Evolutionary conservation across 2,113 vertebrate species (phyloP).

Genomic region (Acanthochromis polyacanthus): DNA sequence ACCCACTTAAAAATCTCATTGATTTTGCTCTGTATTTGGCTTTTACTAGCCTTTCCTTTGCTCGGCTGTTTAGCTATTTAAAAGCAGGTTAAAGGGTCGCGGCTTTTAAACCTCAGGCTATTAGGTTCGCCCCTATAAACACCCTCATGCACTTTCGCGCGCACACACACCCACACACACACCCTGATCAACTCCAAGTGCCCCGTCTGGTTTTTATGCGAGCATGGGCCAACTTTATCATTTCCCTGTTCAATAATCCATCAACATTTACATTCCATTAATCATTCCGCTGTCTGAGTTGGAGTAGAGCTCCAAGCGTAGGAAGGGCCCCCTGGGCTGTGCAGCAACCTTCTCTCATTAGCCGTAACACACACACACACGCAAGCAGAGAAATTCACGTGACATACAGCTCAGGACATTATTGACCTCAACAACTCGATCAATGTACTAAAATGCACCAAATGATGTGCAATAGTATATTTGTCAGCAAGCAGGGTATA

Average conservation of each 20-base stretch:
- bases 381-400: conserved; percentile 31
- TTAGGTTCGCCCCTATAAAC: conserved; percentile 51
- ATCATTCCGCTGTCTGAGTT: conserved; percentile 72
- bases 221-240: conserved; percentile 70
- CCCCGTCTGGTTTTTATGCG: conserved; percentile 58
- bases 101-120: conserved; percentile 58
- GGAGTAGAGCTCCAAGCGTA: conserved; percentile 55
- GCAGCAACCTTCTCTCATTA: conserved; percentile 65
- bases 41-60: conserved; percentile 18
- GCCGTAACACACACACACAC: conserved; percentile 23
- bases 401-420: conserved; percentile 65
- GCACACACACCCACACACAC: background rate
- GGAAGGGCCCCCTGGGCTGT: conserved; percentile 56
- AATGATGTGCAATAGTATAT: conserved; percentile 60
- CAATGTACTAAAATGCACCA: conserved; percentile 67
- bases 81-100: conserved; percentile 54
- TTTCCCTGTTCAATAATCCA: conserved; percentile 79
- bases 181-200: conserved; percentile 33
- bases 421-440: conserved; percentile 67
- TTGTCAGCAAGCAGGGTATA: conserved; percentile 39
- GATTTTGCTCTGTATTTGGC: conserved; percentile 20
- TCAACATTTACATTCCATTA: conserved; percentile 82
- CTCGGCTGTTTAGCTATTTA: conserved; percentile 44
- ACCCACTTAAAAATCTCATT: conserved; percentile 45
- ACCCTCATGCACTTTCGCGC: conserved; percentile 7